These are phyloP conservation scores for Diadumene lineata DNA, from an alignment of 92 coral and sea anemone species.

Conservation along the genomic window DNA sequence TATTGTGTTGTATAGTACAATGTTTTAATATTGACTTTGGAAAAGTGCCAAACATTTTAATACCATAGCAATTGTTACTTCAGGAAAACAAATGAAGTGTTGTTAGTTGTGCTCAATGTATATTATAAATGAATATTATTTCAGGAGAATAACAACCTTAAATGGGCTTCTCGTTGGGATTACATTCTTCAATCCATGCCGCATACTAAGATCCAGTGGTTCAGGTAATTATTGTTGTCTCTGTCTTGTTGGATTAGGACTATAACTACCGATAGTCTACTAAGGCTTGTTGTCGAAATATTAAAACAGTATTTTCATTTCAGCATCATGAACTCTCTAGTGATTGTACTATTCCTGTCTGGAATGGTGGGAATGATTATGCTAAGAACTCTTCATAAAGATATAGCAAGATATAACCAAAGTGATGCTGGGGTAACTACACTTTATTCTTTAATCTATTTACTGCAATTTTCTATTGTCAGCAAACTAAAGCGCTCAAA, in stretches of 20 bases:
- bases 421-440: constrained; percentile 84
- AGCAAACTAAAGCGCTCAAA: not conserved
- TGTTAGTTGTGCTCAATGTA: not conserved
- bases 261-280: too few relatives aligned
- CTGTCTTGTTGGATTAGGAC: too few relatives aligned
- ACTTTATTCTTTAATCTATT: not conserved
- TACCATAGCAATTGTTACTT: too few relatives aligned
- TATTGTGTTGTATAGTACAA: too few relatives aligned
- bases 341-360: constrained; percentile 94
- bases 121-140: not conserved
- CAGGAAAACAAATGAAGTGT: too few relatives aligned
- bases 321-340: constrained; percentile 98
- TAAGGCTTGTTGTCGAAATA: not conserved
- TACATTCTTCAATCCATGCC: constrained; percentile 97
- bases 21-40: too few relatives aligned
- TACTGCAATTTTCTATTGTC: not conserved
- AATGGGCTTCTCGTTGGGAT: constrained; percentile 99
- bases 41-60: too few relatives aligned
- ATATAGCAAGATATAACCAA: constrained; percentile 95
- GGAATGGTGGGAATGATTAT: constrained; percentile 99
- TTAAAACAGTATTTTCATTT: not conserved
- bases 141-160: constrained; percentile 59
- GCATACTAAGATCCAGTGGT: constrained; percentile 98
- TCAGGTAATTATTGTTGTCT: constrained; percentile 66
- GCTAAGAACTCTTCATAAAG: constrained; percentile 97